phyloP scores from a whole-genome alignment of 1,140 invertebrate species.

The Aphelenchoides avenae region DNA sequence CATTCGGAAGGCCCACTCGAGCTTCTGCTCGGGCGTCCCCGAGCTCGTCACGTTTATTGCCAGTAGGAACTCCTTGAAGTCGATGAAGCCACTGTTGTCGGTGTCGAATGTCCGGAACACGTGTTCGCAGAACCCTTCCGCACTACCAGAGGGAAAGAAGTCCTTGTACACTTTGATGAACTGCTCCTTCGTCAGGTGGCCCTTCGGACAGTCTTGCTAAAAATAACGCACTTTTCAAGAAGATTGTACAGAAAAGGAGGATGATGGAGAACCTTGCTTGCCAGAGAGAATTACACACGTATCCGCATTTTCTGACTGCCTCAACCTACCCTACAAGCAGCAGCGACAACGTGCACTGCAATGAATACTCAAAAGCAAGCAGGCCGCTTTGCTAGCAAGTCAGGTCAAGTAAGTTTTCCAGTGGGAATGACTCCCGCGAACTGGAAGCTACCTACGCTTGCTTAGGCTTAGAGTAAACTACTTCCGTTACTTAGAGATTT shows the following conservation, averaged over 20 bases:
- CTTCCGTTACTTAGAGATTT: too few relatives aligned
- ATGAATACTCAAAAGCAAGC: too few relatives aligned
- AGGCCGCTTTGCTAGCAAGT: too few relatives aligned
- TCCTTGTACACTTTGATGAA: slow-evolving; percentile 91
- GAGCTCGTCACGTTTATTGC: slow-evolving; percentile 97
- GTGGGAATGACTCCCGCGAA: too few relatives aligned
- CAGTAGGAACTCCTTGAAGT: slow-evolving; percentile 86
- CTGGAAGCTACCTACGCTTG: too few relatives aligned
- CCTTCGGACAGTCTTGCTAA: slow-evolving; percentile 98
- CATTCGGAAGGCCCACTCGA: slow-evolving; percentile 91
- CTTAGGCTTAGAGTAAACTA: too few relatives aligned
- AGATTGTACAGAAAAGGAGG: background rate
- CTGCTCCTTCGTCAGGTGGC: slow-evolving; percentile 89
- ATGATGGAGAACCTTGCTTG: too few relatives aligned
- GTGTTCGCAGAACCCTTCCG: slow-evolving; percentile 97
- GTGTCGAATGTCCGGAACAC: slow-evolving; percentile 93
- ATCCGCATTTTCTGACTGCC: too few relatives aligned
- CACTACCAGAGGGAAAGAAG: slow-evolving; percentile 80
- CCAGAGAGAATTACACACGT: too few relatives aligned
- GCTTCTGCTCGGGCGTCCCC: slow-evolving; percentile 92
- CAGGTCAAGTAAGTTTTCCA: too few relatives aligned
- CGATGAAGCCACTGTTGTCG: slow-evolving; percentile 93
- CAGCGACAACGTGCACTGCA: too few relatives aligned
- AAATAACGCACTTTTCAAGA: slow-evolving; percentile 52
- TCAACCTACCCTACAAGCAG: too few relatives aligned